Conservation (phyloP, 2,888 invertebrate genomes). For the Cephus pygmeus region DNA sequence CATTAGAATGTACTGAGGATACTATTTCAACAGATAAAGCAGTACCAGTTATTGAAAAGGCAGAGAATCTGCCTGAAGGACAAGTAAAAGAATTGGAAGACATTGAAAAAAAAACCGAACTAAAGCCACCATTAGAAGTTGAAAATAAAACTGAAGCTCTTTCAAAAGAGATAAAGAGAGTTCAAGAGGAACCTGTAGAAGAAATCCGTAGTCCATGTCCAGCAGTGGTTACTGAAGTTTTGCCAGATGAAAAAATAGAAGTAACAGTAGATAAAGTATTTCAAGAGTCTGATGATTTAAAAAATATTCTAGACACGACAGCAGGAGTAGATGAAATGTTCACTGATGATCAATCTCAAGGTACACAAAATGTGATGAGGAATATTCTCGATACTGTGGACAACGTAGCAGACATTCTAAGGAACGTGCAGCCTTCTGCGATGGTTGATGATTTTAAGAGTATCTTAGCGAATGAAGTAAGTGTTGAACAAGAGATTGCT, state of each 20-base stretch:
- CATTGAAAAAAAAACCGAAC: slow-evolving; percentile 21
- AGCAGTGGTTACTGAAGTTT: not conserved
- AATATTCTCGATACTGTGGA: slow-evolving; percentile 33
- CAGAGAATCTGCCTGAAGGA: not conserved
- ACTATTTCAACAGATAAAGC: not conserved
- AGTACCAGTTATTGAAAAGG: not conserved
- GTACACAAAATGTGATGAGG: slow-evolving; percentile 37
- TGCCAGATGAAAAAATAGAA: slow-evolving; percentile 5
- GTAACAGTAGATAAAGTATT: slow-evolving; percentile 11
- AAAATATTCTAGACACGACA: slow-evolving; percentile 30
- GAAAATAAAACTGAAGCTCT: slow-evolving; percentile 21
- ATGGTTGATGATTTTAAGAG: slow-evolving; percentile 34
- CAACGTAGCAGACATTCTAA: slow-evolving; percentile 8
- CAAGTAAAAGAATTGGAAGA: not conserved
- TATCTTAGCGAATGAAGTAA: slow-evolving; percentile 36
- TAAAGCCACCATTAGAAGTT: slow-evolving; percentile 32
- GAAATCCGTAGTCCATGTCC: not conserved
- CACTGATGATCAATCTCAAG: slow-evolving; percentile 35
- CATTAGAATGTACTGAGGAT: not conserved
- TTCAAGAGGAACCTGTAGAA: not conserved
- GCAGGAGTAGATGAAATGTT: slow-evolving; percentile 34
- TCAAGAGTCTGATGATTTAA: slow-evolving; percentile 13
- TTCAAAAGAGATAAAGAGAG: not conserved
- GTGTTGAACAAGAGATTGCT: slow-evolving; percentile 22
- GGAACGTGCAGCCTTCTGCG: not conserved